These are phyloP conservation scores for Platypus cylindrus DNA, from an alignment of 2,888 invertebrate species.

Conservation along the genomic window DNA sequence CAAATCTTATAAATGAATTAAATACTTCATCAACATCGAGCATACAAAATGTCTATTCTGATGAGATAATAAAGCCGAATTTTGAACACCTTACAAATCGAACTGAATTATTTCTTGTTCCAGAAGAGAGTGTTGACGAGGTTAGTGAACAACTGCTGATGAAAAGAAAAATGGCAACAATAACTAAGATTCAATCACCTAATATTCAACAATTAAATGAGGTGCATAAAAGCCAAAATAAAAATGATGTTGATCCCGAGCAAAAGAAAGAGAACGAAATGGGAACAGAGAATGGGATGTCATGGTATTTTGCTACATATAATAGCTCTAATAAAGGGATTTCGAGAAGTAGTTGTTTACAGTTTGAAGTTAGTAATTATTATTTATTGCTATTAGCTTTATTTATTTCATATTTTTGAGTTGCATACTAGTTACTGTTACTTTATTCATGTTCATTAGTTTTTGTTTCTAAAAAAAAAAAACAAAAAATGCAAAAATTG, in stretches of 20 bases:
- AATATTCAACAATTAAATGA: slow-evolving; percentile 19
- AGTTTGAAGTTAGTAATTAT: background rate
- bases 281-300: slow-evolving; percentile 38
- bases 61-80: too few relatives aligned
- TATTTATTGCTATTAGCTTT: background rate
- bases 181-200: slow-evolving; percentile 46
- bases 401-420: slow-evolving; percentile 1
- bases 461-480: background rate
- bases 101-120: too few relatives aligned
- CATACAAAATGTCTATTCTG: too few relatives aligned
- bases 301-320: slow-evolving; percentile 82
- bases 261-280: background rate
- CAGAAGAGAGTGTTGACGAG: too few relatives aligned
- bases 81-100: too few relatives aligned
- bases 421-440: too few relatives aligned
- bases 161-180: slow-evolving; percentile 38
- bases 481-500: background rate
- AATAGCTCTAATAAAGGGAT: slow-evolving; percentile 46
- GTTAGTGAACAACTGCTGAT: slow-evolving; percentile 37
- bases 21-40: too few relatives aligned
- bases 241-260: slow-evolving; percentile 5
- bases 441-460: background rate
- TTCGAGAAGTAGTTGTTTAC: background rate
- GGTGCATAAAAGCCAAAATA: slow-evolving; percentile 7
- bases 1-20: too few relatives aligned